Evolutionary conservation across 1,140 invertebrate genomes (phyloP), one percentile per base, ranked within the genome.

Genomic region (Steinernema khuongi): DNA sequence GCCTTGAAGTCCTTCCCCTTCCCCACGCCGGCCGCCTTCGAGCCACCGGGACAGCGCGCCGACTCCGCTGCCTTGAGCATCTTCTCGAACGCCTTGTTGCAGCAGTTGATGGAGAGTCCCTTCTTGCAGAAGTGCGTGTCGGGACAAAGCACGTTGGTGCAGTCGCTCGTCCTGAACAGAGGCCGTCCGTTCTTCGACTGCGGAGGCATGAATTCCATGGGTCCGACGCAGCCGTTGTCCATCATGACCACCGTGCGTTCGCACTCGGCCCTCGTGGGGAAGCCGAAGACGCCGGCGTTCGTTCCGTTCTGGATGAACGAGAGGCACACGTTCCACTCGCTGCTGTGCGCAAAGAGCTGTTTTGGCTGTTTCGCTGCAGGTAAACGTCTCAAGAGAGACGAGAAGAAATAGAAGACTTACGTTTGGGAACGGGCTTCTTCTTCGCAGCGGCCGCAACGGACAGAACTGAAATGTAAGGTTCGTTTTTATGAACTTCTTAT

Each of bases 241-340:
- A 60, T 60, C 22, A 26, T 60, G 7, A 11, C 22, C 50, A 60
- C 50, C 11, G 50, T 60, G 14, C 50, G 11, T 22, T 60, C 50
- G 50, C 50, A 60, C 26, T 60, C 22, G 7, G 50, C 11, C 26
- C 50, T 11, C 4, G 7, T 60, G 4, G 50, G 50, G 50, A 60
- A 60, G 50, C 50, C 50, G 50, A 60, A 60, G 50, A 60, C 50
- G 50, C 50, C 50, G 14, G 50, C 50, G 50, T 60, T 60, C 14
- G 50, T 60, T 14, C 22, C 50, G 50, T 60, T 60, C 26, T 60
- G 50, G 50, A 60, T 22, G 50, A 60, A 60, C 7, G 50, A 14
- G 50, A 60, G 26, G 50, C 50, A 60, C 11, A 22, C 50, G 50
- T 60, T 22, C 50, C 50, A 60, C 4, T 7, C 4, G 50, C 11